Percentiles rank a stretch among this genome's conserved stretches.
These are phyloP conservation scores for Protodeltote pygarga DNA, from an alignment of 2,888 invertebrate genomes.

Conservation along the genomic window DNA sequence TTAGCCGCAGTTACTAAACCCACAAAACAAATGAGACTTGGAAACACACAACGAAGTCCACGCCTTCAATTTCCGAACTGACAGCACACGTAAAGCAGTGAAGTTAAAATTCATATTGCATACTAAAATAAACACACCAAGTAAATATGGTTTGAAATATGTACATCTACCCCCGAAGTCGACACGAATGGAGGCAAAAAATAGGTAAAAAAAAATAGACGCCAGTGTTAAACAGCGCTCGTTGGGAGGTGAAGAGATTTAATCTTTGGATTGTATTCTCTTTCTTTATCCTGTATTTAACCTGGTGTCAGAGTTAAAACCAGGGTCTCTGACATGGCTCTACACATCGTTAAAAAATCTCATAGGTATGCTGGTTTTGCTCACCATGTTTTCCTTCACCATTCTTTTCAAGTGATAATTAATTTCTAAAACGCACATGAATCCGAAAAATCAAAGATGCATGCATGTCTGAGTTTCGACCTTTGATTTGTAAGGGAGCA, in stretches of 20 bases:
- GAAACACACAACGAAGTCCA: background rate
- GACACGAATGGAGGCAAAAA: constrained; percentile 27
- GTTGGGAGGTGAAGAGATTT: constrained; percentile 18
- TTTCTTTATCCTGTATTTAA: background rate
- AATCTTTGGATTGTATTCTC: constrained; percentile 15
- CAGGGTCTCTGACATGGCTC: too few relatives aligned
- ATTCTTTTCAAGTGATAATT: too few relatives aligned
- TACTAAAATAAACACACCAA: constrained; percentile 39
- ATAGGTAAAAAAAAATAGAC: constrained; percentile 6
- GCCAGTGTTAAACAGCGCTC: constrained; percentile 12
- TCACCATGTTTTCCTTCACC: too few relatives aligned
- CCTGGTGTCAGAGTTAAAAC: too few relatives aligned
- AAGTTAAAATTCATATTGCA: constrained; percentile 43
- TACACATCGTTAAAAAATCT: too few relatives aligned
- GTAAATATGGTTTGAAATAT: constrained; percentile 43
- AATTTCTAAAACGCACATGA: too few relatives aligned
- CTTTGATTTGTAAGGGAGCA: too few relatives aligned
- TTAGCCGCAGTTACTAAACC: too few relatives aligned
- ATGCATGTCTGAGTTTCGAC: too few relatives aligned
- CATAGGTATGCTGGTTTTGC: too few relatives aligned
- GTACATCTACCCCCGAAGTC: constrained; percentile 31
- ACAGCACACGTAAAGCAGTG: constrained; percentile 11
- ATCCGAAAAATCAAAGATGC: too few relatives aligned
- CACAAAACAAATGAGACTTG: background rate
- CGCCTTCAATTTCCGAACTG: constrained; percentile 4